Base-by-base conservation (phyloP, 2,888 invertebrate genomes). In the Polymixis flavicincta region DNA sequence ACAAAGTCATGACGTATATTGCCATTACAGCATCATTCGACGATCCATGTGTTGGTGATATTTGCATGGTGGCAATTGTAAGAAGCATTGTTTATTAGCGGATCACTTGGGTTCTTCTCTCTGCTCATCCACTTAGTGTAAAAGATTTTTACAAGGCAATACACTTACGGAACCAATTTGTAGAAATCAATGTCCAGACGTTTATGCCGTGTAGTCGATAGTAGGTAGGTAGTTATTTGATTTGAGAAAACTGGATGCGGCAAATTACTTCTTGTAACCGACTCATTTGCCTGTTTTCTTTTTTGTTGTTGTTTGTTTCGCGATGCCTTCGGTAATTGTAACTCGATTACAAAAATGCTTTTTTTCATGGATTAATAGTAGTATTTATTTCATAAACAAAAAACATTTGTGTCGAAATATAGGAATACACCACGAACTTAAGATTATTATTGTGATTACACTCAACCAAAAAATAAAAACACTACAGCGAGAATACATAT, bases 181-280 rank as follows among this genome's bases (percentile, higher is more conserved):
- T 78, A 91, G 90, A 91, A 94, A 93, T 92, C 94, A 93, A 93
- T 92, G 92, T 91, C 91, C 90, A 91, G 89, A 88, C 89, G 87
- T 87, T 89, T 90, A 89, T 89, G 87, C 88, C 85, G 84, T 74
- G 80, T 85, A 87, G 72, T 77, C 71, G 57, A 80, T 68, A 55
- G 63, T 59, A 59, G 32, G 59, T 59, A 59, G 28, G 11, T 64
- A 55, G 17, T 54, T 66, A 37, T 37, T 57, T 32, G 74, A 71
- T 54, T n/a, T 19, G 0, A 13, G 64, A 81, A 73, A 61, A 42
- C 19, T 80, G 78, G 85, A 85, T 69, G 69, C 17, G 85, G 80
- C 48, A 70, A 28, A 48, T 25, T 2, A 14, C 11, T 60, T 0
- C 19, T 45, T 45, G 0, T 45, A 45, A 45, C 9, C 42, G 42